A percentile compares a stretch with the other conserved stretches of the same genome.
These are phyloP conservation scores for Olivierus martensii DNA, from an alignment of 1,140 invertebrate genomes.

Conservation along the genomic window DNA sequence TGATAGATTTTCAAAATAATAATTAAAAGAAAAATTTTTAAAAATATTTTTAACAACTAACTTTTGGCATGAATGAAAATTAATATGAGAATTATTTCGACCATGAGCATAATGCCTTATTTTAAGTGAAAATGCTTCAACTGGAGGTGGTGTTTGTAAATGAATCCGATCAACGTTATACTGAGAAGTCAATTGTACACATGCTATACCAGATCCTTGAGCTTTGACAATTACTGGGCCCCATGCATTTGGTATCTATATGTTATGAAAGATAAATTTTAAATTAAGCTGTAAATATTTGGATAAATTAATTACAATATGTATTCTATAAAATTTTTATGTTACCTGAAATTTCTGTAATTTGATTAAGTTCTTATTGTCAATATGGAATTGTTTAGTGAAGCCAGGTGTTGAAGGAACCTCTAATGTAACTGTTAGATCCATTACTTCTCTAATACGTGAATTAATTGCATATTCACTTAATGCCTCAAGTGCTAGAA, in stretches of 20 bases:
- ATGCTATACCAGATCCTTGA: constrained; percentile 77
- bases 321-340: no score
- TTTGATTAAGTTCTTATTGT: constrained; percentile 55
- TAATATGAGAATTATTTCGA: constrained; percentile 84
- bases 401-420: constrained; percentile 60
- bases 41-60: not conserved
- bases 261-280: no score
- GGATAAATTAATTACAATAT: no score
- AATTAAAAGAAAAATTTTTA: not conserved
- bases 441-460: constrained; percentile 68
- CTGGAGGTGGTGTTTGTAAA: constrained; percentile 74
- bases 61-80: constrained; percentile 60
- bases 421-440: constrained; percentile 62
- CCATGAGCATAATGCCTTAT: constrained; percentile 65
- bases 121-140: constrained; percentile 54
- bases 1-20: no score
- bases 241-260: constrained; percentile 70
- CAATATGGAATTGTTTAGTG: constrained; percentile 49
- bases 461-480: constrained; percentile 78
- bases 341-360: constrained; percentile 52
- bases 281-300: no score
- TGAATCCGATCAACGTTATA: constrained; percentile 78
- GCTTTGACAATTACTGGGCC: constrained; percentile 81
- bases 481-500: constrained; percentile 72
- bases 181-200: constrained; percentile 83